Conservation (phyloP, 2,113 vertebrate genomes). For the Bagarius yarrelli region DNA sequence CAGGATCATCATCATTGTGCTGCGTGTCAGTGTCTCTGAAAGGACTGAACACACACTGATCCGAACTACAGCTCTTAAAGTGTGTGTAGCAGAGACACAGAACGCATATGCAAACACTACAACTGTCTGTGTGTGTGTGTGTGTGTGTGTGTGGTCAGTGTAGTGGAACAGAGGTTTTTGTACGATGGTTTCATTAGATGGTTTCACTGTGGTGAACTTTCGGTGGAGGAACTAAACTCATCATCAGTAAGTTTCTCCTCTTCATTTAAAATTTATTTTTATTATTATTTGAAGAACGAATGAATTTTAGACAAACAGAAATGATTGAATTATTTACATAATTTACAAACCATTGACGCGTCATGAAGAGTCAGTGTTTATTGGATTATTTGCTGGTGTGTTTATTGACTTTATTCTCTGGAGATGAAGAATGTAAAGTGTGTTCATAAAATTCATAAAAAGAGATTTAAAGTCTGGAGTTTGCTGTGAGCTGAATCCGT, state of each 20-base stretch:
- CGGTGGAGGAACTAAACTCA: no score
- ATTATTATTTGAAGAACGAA: no score
- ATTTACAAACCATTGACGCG: no score
- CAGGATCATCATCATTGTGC: conserved; percentile 34
- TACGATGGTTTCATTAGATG: background rate
- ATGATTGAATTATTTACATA: no score
- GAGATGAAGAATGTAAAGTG: no score
- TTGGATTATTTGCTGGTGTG: no score
- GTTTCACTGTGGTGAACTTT: background rate
- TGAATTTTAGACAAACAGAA: no score
- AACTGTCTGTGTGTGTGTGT: background rate
- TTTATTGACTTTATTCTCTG: no score
- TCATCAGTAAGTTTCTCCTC: no score
- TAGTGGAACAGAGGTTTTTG: background rate
- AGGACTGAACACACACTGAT: conserved; percentile 37
- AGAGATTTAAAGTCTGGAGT: background rate
- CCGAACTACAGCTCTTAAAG: conserved; percentile 39
- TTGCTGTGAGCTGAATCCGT: background rate
- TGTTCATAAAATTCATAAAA: no score
- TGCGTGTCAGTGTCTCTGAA: conserved; percentile 43
- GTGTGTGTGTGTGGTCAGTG: conserved; percentile 5
- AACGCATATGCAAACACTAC: conserved; percentile 7
- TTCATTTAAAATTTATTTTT: no score
- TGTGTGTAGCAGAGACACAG: conserved; percentile 47
- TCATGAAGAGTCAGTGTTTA: no score